Evolutionary conservation across 2,797 vertebrate species (phyloP).

Genomic region (Aythya fuligula): DNA sequence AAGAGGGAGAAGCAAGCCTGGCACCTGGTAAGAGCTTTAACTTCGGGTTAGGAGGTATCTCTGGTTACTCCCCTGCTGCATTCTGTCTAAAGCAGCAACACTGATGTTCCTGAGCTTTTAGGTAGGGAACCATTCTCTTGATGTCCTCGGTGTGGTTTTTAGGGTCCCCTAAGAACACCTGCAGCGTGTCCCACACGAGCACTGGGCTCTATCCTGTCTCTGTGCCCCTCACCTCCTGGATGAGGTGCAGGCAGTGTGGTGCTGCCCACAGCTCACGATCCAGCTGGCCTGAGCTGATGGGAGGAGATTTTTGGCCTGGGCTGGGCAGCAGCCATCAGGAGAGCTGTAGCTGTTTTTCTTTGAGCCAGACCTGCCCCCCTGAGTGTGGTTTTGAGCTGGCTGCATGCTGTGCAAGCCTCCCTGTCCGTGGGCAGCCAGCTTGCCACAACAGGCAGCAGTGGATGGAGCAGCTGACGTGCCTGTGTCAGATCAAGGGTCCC

Average conservation of each 20-base stretch:
- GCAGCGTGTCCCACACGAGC: fast-evolving
- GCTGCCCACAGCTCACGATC: fast-evolving
- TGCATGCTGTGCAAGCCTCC: no score
- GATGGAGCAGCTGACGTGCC: not conserved
- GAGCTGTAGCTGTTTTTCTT: not conserved
- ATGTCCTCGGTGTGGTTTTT: fast-evolving
- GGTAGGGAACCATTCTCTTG: not conserved
- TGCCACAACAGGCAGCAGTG: no score
- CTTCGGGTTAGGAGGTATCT: not conserved
- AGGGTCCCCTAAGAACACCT: not conserved
- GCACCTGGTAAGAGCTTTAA: slow-evolving; percentile 3
- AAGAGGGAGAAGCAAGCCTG: not conserved
- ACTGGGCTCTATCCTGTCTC: not conserved
- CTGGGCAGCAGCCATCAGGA: not conserved
- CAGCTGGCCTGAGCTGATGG: not conserved
- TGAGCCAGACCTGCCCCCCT: not conserved
- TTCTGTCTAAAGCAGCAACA: fast-evolving
- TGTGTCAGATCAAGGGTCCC: not conserved
- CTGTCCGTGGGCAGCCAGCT: not conserved
- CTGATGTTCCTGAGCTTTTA: not conserved
- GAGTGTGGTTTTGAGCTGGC: not conserved
- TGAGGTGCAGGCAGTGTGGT: not conserved
- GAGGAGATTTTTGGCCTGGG: not conserved
- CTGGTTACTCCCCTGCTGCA: fast-evolving
- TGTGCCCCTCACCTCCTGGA: not conserved